Base-by-base conservation (phyloP, 1,140 invertebrate species). In the Pantala flavescens region DNA sequence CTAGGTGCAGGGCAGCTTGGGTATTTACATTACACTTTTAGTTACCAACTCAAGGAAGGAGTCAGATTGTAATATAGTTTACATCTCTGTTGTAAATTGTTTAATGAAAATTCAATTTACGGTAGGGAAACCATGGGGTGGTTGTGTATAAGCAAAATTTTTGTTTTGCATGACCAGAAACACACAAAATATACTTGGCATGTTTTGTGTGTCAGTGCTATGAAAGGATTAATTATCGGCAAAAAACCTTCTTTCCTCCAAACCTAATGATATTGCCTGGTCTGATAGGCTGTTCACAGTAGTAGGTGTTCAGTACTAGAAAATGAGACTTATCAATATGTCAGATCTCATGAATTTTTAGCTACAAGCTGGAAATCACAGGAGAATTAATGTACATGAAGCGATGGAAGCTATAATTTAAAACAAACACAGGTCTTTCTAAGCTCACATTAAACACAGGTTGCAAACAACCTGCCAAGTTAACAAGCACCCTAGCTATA, bases 1-100 rank as follows among this genome's bases (percentile, higher is more conserved):
- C 49, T 63, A 63, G 49, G 49, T 63, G 49, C 49, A 63, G 49
- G 49, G 49, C 49, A 63, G 49, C 49, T 63, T 63, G 49, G 49
- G 49, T 63, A 63, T 63, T 63, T 63, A 63, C 49, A 63, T 63
- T 63, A 63, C 49, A 63, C 49, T 63, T 63, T 63, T 63, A 63
- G 49, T 63, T 63, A 63, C 49, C 49, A 63, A 63, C 49, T 19
- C n/a, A 21, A 63, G 28, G 49, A 63, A 21, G 49, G n/a, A 63
- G 49, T 63, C 49, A 63, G 49, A 63, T 63, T 63, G 49, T 63
- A 63, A 1, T 63, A 63, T 63, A 63, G 49, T 63, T 63, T 63
- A 19, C 49, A 63, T 63, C 49, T 63, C 49, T 63, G 5, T 63
- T 19, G 49, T 19, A 63, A 63, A 16, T 63, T 16, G 16, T 36